Evolutionary conservation across 2,888 invertebrate species (phyloP).

Genomic region (Erynnis tages): DNA sequence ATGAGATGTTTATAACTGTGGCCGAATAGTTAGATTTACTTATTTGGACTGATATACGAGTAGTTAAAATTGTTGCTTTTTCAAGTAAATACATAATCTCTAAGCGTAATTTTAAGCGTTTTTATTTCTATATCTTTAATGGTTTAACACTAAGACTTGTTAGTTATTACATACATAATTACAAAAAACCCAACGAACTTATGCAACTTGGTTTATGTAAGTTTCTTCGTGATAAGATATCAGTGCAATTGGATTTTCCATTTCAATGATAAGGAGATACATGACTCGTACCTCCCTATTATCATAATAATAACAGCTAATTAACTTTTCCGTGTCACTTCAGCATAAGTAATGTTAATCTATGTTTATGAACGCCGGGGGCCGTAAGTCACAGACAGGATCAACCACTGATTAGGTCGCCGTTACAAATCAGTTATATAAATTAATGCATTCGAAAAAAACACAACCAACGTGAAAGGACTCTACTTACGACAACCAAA

Average conservation of each 20-base stretch:
- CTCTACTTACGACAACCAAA: conserved; percentile 4
- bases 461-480: neutral
- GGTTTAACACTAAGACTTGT: too few relatives aligned
- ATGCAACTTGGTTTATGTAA: too few relatives aligned
- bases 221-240: conserved; percentile 29
- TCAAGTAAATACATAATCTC: too few relatives aligned
- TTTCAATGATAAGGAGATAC: neutral
- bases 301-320: conserved; percentile 41
- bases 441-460: conserved; percentile 11
- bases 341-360: conserved; percentile 54
- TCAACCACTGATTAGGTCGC: conserved; percentile 67
- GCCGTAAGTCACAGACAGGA: conserved; percentile 66
- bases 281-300: neutral
- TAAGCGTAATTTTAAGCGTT: too few relatives aligned
- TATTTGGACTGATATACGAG: too few relatives aligned
- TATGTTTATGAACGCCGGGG: conserved; percentile 57
- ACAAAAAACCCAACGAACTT: too few relatives aligned
- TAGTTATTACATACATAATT: too few relatives aligned
- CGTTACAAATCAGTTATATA: conserved; percentile 25
- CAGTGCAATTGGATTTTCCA: conserved; percentile 11
- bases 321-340: conserved; percentile 54
- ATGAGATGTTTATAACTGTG: too few relatives aligned
- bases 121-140: too few relatives aligned
- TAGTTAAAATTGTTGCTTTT: too few relatives aligned
- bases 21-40: too few relatives aligned